Base-by-base conservation (phyloP, 2,888 invertebrate species). In the Orchesellides sinensis region DNA sequence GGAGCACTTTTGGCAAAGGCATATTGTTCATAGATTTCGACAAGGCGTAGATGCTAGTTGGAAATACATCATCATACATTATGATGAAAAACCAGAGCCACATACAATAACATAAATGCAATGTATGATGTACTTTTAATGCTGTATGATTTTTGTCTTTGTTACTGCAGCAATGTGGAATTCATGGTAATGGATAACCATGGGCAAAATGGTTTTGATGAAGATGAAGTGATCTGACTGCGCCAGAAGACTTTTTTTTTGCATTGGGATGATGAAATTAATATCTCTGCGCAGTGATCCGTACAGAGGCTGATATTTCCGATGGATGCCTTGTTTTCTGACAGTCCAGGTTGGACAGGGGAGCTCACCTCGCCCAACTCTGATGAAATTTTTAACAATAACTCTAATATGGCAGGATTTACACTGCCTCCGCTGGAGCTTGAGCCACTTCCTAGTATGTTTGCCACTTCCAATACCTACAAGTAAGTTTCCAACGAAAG, bases 351-450 rank as follows among this genome's bases (percentile, higher is more conserved):
- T 77, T 88, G 88, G 88, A 83, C 87, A 75, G 88, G 86, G 73
- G 88, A 88, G 81, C 83, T 88, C 79, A 86, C 85, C 83, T 87
- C 85, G 77, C 85, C 87, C 77, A 83, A 82, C 72, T 83, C 84
- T 21, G 87, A 88, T 77, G 88, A 87, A 79, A 86, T 88, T 80
- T 87, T 87, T 74, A 85, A 75, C 83, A 83, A 77, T 84, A 91
- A 92, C 89, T 95, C 95, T 90, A 96, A 96, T 90, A 95, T 96
- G 93, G 95, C 95, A 72, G 95, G 95, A 45, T 96, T 96, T 91
- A 94, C 96, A 0, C 90, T 96, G 88, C 95, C 96, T 25, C 93
- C 95, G 0, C 91, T 96, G 88, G 97, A 97, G 89, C 92, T 97
- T 89, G 97, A 97, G 89, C 96, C 96, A 6, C 90, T 97, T 87